Evolutionary conservation across 2,113 vertebrate genomes (phyloP), one percentile per base, ranked within the genome.

Genomic region (Eretmochelys imbricata): DNA sequence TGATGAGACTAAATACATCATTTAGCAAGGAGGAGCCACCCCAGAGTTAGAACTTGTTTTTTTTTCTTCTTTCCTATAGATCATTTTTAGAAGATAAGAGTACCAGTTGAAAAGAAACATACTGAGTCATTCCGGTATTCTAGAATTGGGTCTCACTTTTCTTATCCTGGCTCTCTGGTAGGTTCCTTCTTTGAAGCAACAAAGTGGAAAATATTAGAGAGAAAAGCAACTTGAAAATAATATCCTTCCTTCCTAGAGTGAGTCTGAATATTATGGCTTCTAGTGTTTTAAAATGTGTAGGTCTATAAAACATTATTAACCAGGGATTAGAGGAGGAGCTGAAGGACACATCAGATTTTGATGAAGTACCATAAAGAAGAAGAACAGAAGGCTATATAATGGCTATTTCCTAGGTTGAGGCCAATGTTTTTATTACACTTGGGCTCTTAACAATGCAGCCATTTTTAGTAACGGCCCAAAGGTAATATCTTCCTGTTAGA

Each of bases 371-470:
- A 48, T 59, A 62, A 84, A 81, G 94, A 89, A 93, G 62, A 94
- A 10, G 78, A 80, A 81, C 51, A 82, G 25, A 57, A 89, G 69
- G 51, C 90, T 97, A 95, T 54, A 83, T 91, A 87, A 82, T 94
- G 35, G 16, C 54, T 91, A 82, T 90, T 97, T 94, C 80, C 83
- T 95, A 97, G 92, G 86, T 90, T 50, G 88, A 95, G 95, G 27
- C 65, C 53, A 53, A 35, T 10, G 16, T 51, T 93, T 89, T 95
- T 95, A 91, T 92, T 92, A 80, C 10, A 80, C 89, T 65, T 90
- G 17, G 6, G 20, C 46, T 31, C n/a, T 78, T 83, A 48, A 57
- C 12, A 78, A 38, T 29, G 57, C 51, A 89, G 78, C 78, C 80
- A 62, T 76, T 25, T 85, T 89, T 93, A 95, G 76, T 91, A 85